phyloP scores from a whole-genome alignment of 2,888 invertebrate species.

The Phortica okadai region DNA sequence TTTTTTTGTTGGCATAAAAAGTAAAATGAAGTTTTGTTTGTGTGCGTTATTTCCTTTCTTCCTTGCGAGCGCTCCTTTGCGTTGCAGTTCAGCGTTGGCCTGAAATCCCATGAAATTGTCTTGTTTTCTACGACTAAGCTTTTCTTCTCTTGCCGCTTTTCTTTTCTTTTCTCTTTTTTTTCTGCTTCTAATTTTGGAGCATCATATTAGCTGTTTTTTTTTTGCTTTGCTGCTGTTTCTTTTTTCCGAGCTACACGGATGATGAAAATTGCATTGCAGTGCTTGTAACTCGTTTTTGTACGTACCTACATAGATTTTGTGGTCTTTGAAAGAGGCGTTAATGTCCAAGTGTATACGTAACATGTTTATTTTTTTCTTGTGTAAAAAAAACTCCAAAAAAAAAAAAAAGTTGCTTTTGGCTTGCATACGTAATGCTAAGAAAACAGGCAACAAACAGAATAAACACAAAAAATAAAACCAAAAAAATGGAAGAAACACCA shows the following conservation, averaged over 20 bases:
- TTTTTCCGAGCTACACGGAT: slow-evolving; percentile 3
- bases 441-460: neutral
- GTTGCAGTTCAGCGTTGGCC: neutral
- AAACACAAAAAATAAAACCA: neutral
- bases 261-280: slow-evolving; percentile 31
- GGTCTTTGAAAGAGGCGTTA: neutral
- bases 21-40: too few relatives aligned
- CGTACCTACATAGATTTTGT: neutral
- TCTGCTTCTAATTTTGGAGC: neutral
- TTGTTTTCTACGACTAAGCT: too few relatives aligned
- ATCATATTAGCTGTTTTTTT: neutral
- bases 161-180: neutral
- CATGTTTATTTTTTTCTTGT: neutral
- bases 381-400: neutral
- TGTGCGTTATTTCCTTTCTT: too few relatives aligned
- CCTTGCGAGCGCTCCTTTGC: too few relatives aligned
- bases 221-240: neutral
- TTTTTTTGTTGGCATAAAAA: too few relatives aligned
- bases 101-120: too few relatives aligned
- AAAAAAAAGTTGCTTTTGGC: neutral
- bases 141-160: neutral
- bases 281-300: slow-evolving; percentile 18
- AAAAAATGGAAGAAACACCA: neutral
- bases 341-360: neutral
- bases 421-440: neutral